Evolutionary conservation across 2,113 vertebrate genomes (phyloP).

Genomic region (Saccopteryx bilineata): DNA sequence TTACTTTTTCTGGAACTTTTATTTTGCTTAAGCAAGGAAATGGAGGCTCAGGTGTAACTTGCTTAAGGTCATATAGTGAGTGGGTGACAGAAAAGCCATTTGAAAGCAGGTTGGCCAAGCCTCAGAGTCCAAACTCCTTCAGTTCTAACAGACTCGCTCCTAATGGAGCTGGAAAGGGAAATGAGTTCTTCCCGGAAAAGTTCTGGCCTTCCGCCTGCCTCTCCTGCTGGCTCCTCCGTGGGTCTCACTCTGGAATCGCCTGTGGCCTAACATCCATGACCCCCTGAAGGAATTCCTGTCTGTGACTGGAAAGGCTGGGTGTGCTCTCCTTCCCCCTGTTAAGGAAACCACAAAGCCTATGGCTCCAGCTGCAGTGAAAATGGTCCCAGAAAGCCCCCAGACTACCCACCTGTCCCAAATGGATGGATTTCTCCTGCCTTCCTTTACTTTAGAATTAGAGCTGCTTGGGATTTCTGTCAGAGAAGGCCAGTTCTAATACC

Average conservation of each 20-base stretch:
- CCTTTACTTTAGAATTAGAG: neutral
- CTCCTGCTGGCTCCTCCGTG: neutral
- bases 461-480: neutral
- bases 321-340: neutral
- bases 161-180: neutral
- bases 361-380: neutral
- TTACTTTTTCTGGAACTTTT: neutral
- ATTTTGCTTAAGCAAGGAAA: neutral
- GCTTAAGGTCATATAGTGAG: neutral
- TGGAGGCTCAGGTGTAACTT: neutral
- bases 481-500: neutral
- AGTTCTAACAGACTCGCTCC: neutral
- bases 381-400: neutral
- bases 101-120: neutral
- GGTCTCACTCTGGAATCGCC: neutral
- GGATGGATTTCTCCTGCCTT: neutral
- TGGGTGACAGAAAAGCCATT: neutral
- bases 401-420: neutral
- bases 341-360: neutral
- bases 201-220: accelerated
- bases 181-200: neutral
- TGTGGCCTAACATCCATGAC: neutral
- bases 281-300: neutral
- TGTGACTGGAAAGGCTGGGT: neutral
- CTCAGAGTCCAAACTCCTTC: neutral